phyloP scores from a whole-genome alignment of 2,888 invertebrate species.

The Dicyrtoma fusca region DNA sequence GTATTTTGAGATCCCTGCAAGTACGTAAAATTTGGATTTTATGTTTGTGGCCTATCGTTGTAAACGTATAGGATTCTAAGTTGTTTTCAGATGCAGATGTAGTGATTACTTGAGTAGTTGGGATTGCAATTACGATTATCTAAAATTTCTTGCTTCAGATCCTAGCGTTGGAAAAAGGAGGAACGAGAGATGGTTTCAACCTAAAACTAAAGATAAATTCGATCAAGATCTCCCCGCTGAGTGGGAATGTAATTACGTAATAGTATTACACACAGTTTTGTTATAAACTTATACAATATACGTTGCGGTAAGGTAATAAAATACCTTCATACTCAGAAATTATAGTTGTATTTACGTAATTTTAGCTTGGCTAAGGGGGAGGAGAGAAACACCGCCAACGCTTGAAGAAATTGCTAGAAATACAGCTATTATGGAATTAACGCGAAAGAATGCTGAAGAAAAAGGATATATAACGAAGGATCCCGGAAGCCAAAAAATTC shows the following conservation, averaged over 20 bases:
- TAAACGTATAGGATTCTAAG: not conserved
- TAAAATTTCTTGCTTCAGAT: conserved; percentile 61
- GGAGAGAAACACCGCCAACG: conserved; percentile 70
- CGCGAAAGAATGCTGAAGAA: conserved; percentile 74
- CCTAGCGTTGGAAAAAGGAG: conserved; percentile 69
- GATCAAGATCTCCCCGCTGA: conserved; percentile 78
- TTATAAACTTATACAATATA: too few species aligned
- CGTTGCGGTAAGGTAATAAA: too few species aligned
- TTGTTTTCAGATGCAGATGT: too few species aligned
- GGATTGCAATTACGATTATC: not conserved
- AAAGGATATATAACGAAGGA: conserved; percentile 66
- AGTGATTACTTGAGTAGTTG: not conserved
- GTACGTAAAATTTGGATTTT: conserved; percentile 38
- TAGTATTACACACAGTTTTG: not conserved
- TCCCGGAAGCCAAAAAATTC: conserved; percentile 53
- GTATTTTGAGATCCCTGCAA: conserved; percentile 75
- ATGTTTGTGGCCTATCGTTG: not conserved
- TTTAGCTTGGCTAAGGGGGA: conserved; percentile 73
- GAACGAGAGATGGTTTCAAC: conserved; percentile 74
- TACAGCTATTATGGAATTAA: conserved; percentile 71
- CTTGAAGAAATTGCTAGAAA: conserved; percentile 74
- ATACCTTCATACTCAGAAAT: too few species aligned
- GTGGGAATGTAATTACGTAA: conserved; percentile 68
- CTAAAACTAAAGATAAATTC: conserved; percentile 67
- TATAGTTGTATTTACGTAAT: too few species aligned